Evolutionary conservation across 2,797 vertebrate genomes (phyloP), one percentile per base, ranked within the genome.

Genomic region (Poecilia gillii): DNA sequence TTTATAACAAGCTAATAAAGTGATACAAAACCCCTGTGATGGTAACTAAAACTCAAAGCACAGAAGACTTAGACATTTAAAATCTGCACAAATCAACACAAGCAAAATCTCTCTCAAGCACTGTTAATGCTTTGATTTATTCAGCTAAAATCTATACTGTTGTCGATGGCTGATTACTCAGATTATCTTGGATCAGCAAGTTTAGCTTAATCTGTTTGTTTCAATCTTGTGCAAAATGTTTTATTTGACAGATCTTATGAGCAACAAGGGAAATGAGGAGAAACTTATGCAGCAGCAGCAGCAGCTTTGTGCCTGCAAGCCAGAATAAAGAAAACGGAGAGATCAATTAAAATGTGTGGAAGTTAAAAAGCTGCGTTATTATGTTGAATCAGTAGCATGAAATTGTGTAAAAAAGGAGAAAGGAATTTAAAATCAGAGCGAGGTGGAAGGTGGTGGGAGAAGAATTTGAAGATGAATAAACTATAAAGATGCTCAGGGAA

Each of bases 1-100:
- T 71, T 71, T 73, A 75, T 76, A 53, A 77, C 39, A 36, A 70
- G 49, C 70, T 79, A 70, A 89, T 86, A 84, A 89, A 80, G 55
- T 25, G 57, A 72, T 23, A 62, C 81, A 79, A 79, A 85, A 62
- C 79, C 57, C 77, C 4, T 8, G 41, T 66, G 62, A 70, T 45
- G 66, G 59, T 49, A 70, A 76, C 72, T 82, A 71, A 84, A 87
- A 86, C 39, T 85, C 75, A 89, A 85, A 83, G 81, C 41, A 64
- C 36, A 75, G 12, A 16, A 13, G 7, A 45, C 77, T 73, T 46
- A 83, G 3, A 57, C 33, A 45, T 77, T 46, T 45, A 79, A 81
- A 83, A 86, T 78, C 75, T 75, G 47, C 31, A 76, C 0, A 23
- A 82, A 8, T 23, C 70, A 20, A 66, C 74, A 49, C 31, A 82